phyloP scores from a whole-genome alignment of 2,113 vertebrate genomes.

The Muntiacus muntjak region DNA sequence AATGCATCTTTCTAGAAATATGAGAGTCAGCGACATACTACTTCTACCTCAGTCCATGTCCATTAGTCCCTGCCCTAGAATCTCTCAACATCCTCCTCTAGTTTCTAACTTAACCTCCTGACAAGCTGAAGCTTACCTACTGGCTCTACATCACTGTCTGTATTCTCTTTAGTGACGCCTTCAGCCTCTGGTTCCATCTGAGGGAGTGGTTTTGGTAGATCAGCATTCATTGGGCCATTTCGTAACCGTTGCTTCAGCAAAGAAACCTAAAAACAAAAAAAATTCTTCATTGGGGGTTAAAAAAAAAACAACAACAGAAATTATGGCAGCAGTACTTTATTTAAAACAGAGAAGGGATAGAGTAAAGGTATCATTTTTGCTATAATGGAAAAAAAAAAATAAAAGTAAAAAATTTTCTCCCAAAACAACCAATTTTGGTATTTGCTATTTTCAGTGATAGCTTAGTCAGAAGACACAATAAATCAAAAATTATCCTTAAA shows the following conservation, averaged over 20 bases:
- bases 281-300: not conserved
- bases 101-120: not conserved
- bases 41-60: not conserved
- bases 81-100: not conserved
- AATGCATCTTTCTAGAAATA: not conserved
- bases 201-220: conserved; percentile 70
- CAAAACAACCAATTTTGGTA: not conserved
- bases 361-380: not conserved
- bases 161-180: conserved; percentile 71
- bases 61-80: not conserved
- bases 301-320: not conserved
- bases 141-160: conserved; percentile 60
- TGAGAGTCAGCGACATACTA: not conserved
- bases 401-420: not conserved
- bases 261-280: conserved; percentile 83
- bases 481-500: conserved; percentile 24
- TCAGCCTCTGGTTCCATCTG: conserved; percentile 69
- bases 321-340: not conserved
- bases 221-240: conserved; percentile 74
- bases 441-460: not conserved
- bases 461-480: not conserved
- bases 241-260: conserved; percentile 89
- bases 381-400: not conserved
- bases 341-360: not conserved
- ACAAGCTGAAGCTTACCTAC: conserved; percentile 47